Evolutionary conservation across 2,888 invertebrate genomes (phyloP).

Genomic region (Chymomyza procnemis): DNA sequence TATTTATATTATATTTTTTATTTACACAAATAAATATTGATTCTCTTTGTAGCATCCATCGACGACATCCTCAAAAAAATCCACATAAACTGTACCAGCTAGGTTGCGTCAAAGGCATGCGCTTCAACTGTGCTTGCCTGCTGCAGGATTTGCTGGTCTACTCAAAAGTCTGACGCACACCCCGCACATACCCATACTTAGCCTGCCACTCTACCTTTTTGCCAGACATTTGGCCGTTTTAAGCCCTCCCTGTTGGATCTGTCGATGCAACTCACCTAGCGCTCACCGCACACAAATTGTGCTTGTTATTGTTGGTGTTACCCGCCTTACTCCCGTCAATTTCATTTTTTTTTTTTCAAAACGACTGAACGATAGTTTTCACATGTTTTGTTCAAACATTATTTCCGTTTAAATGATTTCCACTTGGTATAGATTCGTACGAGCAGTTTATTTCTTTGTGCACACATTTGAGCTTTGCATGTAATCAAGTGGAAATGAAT

Average conservation of each 20-base stretch:
- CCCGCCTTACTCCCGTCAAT: not conserved
- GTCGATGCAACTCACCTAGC: not conserved
- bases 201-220: not conserved
- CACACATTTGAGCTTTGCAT: conserved; percentile 51
- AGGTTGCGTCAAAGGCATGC: too few relatives aligned
- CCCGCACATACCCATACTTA: not conserved
- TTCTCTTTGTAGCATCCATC: too few relatives aligned
- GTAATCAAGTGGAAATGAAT: conserved; percentile 74
- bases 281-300: not conserved
- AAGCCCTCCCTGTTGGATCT: not conserved
- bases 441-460: not conserved
- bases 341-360: not conserved
- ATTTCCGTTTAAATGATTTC: conserved; percentile 74
- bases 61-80: too few relatives aligned
- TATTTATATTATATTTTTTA: too few relatives aligned
- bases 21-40: too few relatives aligned
- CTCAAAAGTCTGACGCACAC: too few relatives aligned
- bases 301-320: not conserved
- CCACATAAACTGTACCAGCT: too few relatives aligned
- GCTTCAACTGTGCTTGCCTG: too few relatives aligned
- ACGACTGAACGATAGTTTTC: conserved; percentile 55
- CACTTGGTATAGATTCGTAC: conserved; percentile 38
- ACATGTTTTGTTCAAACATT: conserved; percentile 68
- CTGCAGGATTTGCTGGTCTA: too few relatives aligned
- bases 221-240: not conserved